Conservation (phyloP, 2,888 invertebrate genomes). For the Melanotus villosus region DNA sequence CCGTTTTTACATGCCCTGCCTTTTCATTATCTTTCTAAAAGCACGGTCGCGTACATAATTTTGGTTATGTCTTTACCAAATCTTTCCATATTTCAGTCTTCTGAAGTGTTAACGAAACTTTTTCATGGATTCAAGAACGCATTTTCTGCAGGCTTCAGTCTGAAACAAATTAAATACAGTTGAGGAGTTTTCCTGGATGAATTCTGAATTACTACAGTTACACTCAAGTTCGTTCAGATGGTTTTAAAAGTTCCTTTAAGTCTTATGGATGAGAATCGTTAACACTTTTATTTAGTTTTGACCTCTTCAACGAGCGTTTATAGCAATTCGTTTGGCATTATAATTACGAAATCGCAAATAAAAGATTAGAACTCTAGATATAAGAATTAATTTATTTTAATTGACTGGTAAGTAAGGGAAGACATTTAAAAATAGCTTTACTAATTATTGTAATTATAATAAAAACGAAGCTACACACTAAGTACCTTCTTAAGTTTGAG, state of each 20-base stretch:
- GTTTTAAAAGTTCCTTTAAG: constrained; percentile 1
- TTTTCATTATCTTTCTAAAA: constrained; percentile 21
- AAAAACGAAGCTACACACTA: too few relatives aligned
- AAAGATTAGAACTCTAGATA: too few relatives aligned
- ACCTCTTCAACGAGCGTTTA: background rate
- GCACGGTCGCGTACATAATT: constrained; percentile 1
- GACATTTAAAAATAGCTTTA: too few relatives aligned
- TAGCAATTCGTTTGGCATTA: too few relatives aligned
- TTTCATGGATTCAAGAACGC: constrained; percentile 3
- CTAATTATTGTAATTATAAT: too few relatives aligned
- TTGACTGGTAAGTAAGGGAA: too few relatives aligned
- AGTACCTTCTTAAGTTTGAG: too few relatives aligned
- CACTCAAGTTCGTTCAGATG: constrained; percentile 5
- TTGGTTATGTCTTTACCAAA: constrained; percentile 3
- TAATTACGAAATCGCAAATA: too few relatives aligned
- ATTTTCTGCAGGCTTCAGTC: background rate
- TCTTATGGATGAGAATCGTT: background rate
- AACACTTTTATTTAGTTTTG: constrained; percentile 12
- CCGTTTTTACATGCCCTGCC: constrained; percentile 6
- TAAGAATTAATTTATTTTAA: too few relatives aligned
- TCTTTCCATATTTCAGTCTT: constrained; percentile 24
- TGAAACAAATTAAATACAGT: constrained; percentile 22
- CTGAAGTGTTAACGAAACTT: constrained; percentile 1
- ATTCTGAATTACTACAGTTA: constrained; percentile 6
- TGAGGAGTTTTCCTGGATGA: constrained; percentile 8